phyloP scores from a whole-genome alignment of 2,888 invertebrate genomes.

The Ctenicera cuprea region DNA sequence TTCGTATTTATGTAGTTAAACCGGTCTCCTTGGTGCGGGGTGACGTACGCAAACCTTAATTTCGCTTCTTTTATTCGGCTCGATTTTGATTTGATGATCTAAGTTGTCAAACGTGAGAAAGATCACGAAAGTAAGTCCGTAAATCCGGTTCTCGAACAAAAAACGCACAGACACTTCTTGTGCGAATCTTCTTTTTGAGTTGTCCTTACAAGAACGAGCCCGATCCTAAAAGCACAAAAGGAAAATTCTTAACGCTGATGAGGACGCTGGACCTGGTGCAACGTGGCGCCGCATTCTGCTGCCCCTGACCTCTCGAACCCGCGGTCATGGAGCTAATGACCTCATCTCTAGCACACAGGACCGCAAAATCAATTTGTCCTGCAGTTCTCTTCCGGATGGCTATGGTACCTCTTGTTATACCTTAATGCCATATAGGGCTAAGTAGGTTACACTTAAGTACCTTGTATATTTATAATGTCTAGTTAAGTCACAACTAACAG shows the following conservation, averaged over 20 bases:
- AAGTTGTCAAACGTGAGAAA: conserved; percentile 25
- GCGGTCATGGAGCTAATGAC: conserved; percentile 64
- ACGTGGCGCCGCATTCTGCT: conserved; percentile 54
- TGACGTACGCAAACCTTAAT: background rate
- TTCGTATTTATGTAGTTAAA: conserved; percentile 26
- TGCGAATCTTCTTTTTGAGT: conserved; percentile 37
- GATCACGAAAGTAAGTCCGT: conserved; percentile 17
- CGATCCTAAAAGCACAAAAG: conserved; percentile 38
- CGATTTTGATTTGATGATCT: conserved; percentile 13
- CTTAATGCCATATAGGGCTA: conserved; percentile 63
- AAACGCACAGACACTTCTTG: conserved; percentile 16
- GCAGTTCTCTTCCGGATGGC: conserved; percentile 53
- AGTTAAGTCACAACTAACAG: conserved; percentile 59
- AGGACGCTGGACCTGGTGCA: conserved; percentile 55
- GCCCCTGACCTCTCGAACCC: conserved; percentile 63
- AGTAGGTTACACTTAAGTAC: conserved; percentile 63
- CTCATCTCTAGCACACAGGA: conserved; percentile 56
- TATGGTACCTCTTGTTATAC: conserved; percentile 56
- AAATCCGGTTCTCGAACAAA: conserved; percentile 37
- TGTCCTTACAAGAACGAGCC: conserved; percentile 20
- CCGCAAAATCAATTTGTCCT: conserved; percentile 62
- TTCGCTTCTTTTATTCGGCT: conserved; percentile 11
- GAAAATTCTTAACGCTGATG: conserved; percentile 35
- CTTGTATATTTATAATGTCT: conserved; percentile 63
- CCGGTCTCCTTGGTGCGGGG: conserved; percentile 19